phyloP scores from a whole-genome alignment of 2,113 vertebrate genomes.

The Cyprinodon variegatus region DNA sequence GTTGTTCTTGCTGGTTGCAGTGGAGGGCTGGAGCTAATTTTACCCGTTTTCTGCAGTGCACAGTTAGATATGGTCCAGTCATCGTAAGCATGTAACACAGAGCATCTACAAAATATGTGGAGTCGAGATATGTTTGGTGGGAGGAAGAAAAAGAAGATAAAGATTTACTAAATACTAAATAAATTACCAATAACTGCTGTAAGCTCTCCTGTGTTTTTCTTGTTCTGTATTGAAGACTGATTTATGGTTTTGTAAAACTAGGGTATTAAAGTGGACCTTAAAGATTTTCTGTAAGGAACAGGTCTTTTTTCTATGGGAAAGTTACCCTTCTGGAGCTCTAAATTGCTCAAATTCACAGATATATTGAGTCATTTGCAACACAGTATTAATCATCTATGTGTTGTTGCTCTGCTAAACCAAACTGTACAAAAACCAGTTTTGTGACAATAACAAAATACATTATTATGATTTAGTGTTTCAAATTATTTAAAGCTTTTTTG shows the following conservation, averaged over 20 bases:
- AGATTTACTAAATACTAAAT: neutral
- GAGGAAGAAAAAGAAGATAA: slow-evolving; percentile 14
- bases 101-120: slow-evolving; percentile 16
- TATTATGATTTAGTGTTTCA: slow-evolving; percentile 22
- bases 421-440: slow-evolving; percentile 24
- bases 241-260: neutral
- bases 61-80: slow-evolving; percentile 9
- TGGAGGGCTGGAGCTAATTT: slow-evolving; percentile 8
- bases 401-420: slow-evolving; percentile 5
- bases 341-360: neutral
- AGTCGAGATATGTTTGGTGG: slow-evolving; percentile 5
- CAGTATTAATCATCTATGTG: neutral
- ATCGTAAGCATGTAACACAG: neutral
- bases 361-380: neutral
- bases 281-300: neutral
- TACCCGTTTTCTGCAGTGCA: slow-evolving; percentile 3
- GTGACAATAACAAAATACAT: slow-evolving; percentile 25
- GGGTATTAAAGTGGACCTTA: neutral
- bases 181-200: slow-evolving; percentile 2
- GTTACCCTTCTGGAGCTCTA: neutral
- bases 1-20: neutral
- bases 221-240: neutral
- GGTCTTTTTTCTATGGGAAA: neutral
- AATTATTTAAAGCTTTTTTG: slow-evolving; percentile 41
- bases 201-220: neutral